Percentiles rank a stretch among this genome's conserved stretches.
Conservation (phyloP, 2,888 invertebrate genomes). For the Tipula lateralis region DNA sequence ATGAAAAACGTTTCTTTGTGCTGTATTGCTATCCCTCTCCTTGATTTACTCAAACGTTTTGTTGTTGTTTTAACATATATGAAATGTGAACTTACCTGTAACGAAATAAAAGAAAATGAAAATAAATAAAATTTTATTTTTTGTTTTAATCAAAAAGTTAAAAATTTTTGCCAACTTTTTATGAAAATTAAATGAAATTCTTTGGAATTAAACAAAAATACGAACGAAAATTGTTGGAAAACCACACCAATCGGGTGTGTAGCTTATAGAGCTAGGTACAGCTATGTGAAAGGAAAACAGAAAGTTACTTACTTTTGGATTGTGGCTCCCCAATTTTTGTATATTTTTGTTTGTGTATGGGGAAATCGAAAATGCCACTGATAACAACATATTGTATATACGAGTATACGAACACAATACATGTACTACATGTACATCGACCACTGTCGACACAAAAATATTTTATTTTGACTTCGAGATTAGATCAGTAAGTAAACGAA, state of each 20-base stretch:
- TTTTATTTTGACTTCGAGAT: no score
- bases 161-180: neutral
- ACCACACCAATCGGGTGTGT: neutral
- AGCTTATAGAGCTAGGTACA: no score
- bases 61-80: neutral
- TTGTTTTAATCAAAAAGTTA: neutral
- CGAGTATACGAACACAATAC: neutral
- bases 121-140: neutral
- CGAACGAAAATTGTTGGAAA: neutral
- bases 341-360: neutral
- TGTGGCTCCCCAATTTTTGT: neutral
- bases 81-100: conserved; percentile 11
- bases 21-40: neutral
- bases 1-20: neutral
- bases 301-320: neutral
- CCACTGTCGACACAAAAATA: no score
- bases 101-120: neutral
- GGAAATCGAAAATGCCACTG: neutral
- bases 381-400: neutral
- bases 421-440: no score
- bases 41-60: no score
- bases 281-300: neutral
- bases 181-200: neutral
- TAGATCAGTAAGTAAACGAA: no score
- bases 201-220: neutral